Evolutionary conservation across 2,113 vertebrate genomes (phyloP).

Genomic region (Sturnira hondurensis): DNA sequence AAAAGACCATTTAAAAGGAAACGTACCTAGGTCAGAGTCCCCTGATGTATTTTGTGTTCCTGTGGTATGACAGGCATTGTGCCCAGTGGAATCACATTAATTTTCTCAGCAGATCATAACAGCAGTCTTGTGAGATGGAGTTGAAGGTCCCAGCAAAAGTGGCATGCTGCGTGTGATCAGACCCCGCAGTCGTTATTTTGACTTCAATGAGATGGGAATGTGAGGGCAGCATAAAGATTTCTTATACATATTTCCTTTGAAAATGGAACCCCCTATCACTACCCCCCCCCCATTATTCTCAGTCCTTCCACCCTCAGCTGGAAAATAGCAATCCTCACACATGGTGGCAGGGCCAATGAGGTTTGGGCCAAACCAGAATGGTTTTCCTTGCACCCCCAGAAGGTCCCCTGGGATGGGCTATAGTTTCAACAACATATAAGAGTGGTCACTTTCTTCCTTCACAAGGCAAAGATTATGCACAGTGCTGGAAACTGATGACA

Average conservation of each 20-base stretch:
- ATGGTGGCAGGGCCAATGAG: too few species aligned
- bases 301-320: background rate
- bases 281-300: rapidly evolving
- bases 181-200: background rate
- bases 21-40: background rate
- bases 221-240: background rate
- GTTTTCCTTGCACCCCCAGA: background rate
- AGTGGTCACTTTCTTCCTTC: background rate
- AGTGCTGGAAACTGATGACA: background rate
- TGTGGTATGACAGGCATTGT: background rate
- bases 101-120: background rate
- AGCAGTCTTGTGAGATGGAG: background rate
- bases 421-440: background rate
- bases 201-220: too few species aligned
- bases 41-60: background rate
- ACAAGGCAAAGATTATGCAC: background rate
- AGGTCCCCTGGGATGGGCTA: rapidly evolving
- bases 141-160: background rate
- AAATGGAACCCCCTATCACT: background rate
- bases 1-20: background rate
- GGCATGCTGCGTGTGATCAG: background rate
- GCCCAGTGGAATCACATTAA: background rate
- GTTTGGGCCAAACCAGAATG: background rate
- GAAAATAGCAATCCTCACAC: background rate
- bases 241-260: background rate